phyloP scores from a whole-genome alignment of 1,140 invertebrate genomes.

The Pogonomyrmex californicus region DNA sequence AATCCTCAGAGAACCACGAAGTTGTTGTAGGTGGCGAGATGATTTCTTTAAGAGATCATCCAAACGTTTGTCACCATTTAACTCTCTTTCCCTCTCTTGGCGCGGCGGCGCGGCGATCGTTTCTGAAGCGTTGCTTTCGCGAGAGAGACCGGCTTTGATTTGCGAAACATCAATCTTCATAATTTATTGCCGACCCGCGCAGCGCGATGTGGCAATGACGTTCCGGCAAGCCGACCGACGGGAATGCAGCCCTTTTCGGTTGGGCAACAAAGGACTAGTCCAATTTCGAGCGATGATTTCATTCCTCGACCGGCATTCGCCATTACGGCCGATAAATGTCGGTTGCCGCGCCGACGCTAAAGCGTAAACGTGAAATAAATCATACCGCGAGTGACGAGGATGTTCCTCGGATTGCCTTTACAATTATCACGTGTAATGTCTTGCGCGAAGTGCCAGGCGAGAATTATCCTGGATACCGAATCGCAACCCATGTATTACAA shows the following conservation, averaged over 20 bases:
- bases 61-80: constrained; percentile 45
- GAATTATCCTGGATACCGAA: constrained; percentile 36
- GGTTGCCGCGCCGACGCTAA: constrained; percentile 35
- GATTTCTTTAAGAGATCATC: constrained; percentile 70
- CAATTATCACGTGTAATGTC: constrained; percentile 42
- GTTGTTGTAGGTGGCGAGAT: constrained; percentile 73
- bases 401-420: constrained; percentile 27
- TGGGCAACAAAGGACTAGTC: constrained; percentile 43
- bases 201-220: constrained; percentile 58
- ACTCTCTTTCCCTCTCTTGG: constrained; percentile 27
- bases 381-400: constrained; percentile 49
- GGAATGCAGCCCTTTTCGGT: constrained; percentile 57
- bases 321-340: constrained; percentile 42
- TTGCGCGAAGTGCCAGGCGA: constrained; percentile 7
- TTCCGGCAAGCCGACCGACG: constrained; percentile 49
- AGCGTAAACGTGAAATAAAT: constrained; percentile 47
- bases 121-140: constrained; percentile 59
- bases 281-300: constrained; percentile 64
- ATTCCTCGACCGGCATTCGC: constrained; percentile 32
- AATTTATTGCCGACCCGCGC: constrained; percentile 72
- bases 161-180: constrained; percentile 78
- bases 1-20: constrained; percentile 62
- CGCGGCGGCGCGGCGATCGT: constrained; percentile 31
- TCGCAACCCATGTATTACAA: background rate
- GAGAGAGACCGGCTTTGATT: constrained; percentile 74